These are phyloP conservation scores for Mimas tiliae DNA, from an alignment of 2,888 invertebrate genomes.

Conservation along the genomic window DNA sequence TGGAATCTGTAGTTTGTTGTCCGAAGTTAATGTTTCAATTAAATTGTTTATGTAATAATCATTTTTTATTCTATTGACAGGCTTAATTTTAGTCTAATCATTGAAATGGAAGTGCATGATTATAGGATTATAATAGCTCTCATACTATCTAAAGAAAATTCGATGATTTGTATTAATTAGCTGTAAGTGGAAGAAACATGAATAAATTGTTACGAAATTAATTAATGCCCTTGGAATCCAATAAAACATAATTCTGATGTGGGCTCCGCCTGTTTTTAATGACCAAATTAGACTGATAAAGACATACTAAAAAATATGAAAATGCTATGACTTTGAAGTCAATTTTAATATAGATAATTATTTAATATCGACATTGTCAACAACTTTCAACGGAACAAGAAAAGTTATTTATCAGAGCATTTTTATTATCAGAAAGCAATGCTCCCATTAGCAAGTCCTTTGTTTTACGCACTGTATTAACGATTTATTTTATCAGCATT, in stretches of 20 bases:
- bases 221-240: slow-evolving; percentile 61
- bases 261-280: slow-evolving; percentile 68
- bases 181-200: slow-evolving; percentile 57
- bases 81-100: slow-evolving; percentile 79
- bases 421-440: slow-evolving; percentile 9
- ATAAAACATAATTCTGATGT: slow-evolving; percentile 54
- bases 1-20: slow-evolving; percentile 81
- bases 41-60: slow-evolving; percentile 82
- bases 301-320: slow-evolving; percentile 49
- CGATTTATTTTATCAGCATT: slow-evolving; percentile 1
- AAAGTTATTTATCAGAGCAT: slow-evolving; percentile 16
- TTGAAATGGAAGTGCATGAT: slow-evolving; percentile 77
- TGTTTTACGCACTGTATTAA: neutral
- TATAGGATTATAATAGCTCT: slow-evolving; percentile 76
- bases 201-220: slow-evolving; percentile 53
- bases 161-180: slow-evolving; percentile 70
- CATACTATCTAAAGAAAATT: slow-evolving; percentile 64
- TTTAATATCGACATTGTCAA: slow-evolving; percentile 21
- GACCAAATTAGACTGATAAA: slow-evolving; percentile 73
- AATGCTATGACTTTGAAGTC: slow-evolving; percentile 52
- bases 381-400: slow-evolving; percentile 9
- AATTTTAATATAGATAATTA: slow-evolving; percentile 50
- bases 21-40: slow-evolving; percentile 81
- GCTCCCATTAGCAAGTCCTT: slow-evolving; percentile 13
- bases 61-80: slow-evolving; percentile 82